Evolutionary conservation across 2,888 invertebrate genomes (phyloP), one percentile per base, ranked within the genome.

Genomic region (Phyto melanocephala): DNA sequence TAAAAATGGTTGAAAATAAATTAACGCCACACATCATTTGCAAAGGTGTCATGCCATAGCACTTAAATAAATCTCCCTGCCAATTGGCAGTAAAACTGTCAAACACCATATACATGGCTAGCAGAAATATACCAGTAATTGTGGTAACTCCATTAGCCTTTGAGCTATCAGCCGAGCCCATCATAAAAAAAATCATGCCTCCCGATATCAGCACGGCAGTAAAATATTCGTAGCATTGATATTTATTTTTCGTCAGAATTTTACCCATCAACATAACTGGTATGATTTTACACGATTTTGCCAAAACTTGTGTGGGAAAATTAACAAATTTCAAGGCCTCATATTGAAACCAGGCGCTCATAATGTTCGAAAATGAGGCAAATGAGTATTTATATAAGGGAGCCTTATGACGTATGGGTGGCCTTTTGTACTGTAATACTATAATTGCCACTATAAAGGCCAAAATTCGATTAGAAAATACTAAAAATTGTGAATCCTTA

Each of bases 291-390:
- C 97, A 98, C n/a, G 99, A 98, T 92, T 99, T 99, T 0, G 98
- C 97, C 84, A 98, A 91, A 83, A 97, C 97, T 93, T 99, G 99
- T 60, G 98, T 98, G 1, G 99, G 99, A 91, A 99, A 99, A 89
- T 96, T 98, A 87, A 99, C 98, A 91, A 96, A 99, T 91, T 99
- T 99, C 56, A 99, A 93, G 22, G 99, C 99, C 92, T 99, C 99
- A 90, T 99, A 99, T 92, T 99, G 99, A 91, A 98, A 99, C 99
- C 99, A 99, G 60, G 98, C 98, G 90, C 98, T 98, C 93, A 99
- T 94, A 84, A 99, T 97, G 91, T 99, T 99, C 15, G 98, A 98
- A 87, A 99, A 95, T 3, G 99, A 97, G 89, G 98, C 98, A 92
- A 95, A 99, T 0, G 96, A 95, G 92, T 98, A 99, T 92, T 98